Evolutionary conservation across 2,888 invertebrate genomes (phyloP).

Genomic region (Dione juno): DNA sequence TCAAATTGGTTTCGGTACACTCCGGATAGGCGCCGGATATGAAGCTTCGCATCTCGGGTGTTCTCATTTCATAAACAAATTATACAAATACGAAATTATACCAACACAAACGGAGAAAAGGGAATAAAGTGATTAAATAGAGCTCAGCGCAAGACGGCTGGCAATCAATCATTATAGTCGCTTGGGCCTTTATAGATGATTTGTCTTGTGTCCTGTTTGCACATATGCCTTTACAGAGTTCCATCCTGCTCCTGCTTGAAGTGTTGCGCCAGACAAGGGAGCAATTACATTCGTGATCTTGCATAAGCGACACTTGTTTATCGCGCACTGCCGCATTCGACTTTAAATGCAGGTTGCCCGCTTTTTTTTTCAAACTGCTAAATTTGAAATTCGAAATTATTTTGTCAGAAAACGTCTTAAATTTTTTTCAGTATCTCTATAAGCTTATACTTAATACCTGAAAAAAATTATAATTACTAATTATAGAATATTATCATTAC

Average conservation of each 20-base stretch:
- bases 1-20: constrained; percentile 64
- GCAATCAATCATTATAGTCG: constrained; percentile 84
- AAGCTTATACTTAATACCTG: neutral
- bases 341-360: constrained; percentile 78
- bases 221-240: constrained; percentile 51
- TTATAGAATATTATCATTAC: no score
- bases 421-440: constrained; percentile 55
- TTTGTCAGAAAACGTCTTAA: constrained; percentile 64
- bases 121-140: constrained; percentile 85
- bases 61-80: constrained; percentile 82
- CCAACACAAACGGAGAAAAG: constrained; percentile 83
- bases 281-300: constrained; percentile 85
- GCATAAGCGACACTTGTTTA: constrained; percentile 84
- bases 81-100: constrained; percentile 83
- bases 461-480: no score
- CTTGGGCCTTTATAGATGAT: constrained; percentile 76
- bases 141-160: constrained; percentile 82
- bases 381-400: constrained; percentile 81
- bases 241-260: constrained; percentile 77
- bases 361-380: constrained; percentile 68
- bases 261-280: constrained; percentile 83
- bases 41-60: constrained; percentile 68
- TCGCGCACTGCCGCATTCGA: constrained; percentile 80
- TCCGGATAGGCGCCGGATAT: constrained; percentile 72
- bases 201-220: constrained; percentile 62